Evolutionary conservation across 2,888 invertebrate species (phyloP), one percentile per base, ranked within the genome.

Genomic region (Diarsia mendica): DNA sequence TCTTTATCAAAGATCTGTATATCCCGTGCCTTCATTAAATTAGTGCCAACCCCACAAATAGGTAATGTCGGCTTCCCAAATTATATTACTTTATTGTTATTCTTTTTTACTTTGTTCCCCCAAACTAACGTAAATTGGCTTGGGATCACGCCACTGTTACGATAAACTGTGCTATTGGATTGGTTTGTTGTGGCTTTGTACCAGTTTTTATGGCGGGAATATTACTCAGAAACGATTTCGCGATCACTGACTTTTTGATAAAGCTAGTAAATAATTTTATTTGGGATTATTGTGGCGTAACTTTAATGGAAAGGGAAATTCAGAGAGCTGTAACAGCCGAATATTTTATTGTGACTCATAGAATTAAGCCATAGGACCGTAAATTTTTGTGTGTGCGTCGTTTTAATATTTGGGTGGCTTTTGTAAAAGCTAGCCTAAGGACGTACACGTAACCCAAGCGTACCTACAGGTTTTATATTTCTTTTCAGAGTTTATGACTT

Each of bases 81-180:
- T 96, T 95, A 94, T 95, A 96, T 96, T 95, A 95, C 93, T 95
- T 95, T 96, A 95, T 95, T 96, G 95, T 95, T 96, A 95, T 95
- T 94, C 92, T 94, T 92, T 92, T 94, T 94, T 94, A 93, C 92
- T 93, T 92, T 89, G 91, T 92, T 95, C 95, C 95, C 96, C 95
- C 91, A 93, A 94, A 95, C 93, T 94, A 94, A 91, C 92, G 94
- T 95, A 96, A 94, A 96, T 96, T 96, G 96, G 95, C 94, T 93
- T 91, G 94, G 95, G 95, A 96, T 95, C 96, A 96, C 95, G 95
- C 95, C 91, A 95, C 93, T 94, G 93, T 93, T 92, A 93, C 94
- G 93, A 94, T 95, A 95, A 95, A 96, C 93, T 93, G 90, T 88
- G 91, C 93, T 93, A 95, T 95, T 94, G 92, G 94, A 94, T 95